phyloP scores from a whole-genome alignment of 2,113 vertebrate species.

The Pterocles orientalis region DNA sequence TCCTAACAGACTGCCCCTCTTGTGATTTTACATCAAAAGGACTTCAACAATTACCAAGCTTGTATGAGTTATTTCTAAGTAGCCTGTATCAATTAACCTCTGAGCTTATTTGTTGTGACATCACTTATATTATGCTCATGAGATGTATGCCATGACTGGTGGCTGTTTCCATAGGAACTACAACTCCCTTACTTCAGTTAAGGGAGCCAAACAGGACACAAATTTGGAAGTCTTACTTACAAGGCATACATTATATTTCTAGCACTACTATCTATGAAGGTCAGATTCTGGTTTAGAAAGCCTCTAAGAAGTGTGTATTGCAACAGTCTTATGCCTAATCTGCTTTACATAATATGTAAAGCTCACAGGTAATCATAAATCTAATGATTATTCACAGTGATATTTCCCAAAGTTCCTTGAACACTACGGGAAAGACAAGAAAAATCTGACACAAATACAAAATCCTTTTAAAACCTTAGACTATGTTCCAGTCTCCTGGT shows the following conservation, averaged over 20 bases:
- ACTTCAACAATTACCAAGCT: constrained; percentile 10
- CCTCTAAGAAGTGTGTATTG: background rate
- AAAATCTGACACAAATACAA: background rate
- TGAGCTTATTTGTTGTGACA: constrained; percentile 62
- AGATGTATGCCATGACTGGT: background rate
- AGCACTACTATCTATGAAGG: background rate
- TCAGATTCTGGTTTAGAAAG: background rate
- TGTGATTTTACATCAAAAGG: constrained; percentile 1
- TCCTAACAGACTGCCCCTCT: background rate
- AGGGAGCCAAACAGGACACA: background rate
- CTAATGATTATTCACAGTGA: background rate
- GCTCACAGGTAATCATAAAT: background rate
- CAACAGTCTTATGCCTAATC: background rate
- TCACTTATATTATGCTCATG: constrained; percentile 64
- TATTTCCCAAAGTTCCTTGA: background rate
- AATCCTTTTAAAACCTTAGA: background rate
- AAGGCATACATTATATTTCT: background rate
- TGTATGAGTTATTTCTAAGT: constrained; percentile 66
- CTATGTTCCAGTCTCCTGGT: background rate
- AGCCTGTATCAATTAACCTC: constrained; percentile 59
- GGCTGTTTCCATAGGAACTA: constrained; percentile 57
- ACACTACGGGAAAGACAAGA: background rate
- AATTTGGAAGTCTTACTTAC: constrained; percentile 20
- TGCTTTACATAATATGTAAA: background rate
- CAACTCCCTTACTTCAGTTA: background rate